Evolutionary conservation across 2,113 vertebrate genomes (phyloP).

Genomic region (Oceanodroma tethys): DNA sequence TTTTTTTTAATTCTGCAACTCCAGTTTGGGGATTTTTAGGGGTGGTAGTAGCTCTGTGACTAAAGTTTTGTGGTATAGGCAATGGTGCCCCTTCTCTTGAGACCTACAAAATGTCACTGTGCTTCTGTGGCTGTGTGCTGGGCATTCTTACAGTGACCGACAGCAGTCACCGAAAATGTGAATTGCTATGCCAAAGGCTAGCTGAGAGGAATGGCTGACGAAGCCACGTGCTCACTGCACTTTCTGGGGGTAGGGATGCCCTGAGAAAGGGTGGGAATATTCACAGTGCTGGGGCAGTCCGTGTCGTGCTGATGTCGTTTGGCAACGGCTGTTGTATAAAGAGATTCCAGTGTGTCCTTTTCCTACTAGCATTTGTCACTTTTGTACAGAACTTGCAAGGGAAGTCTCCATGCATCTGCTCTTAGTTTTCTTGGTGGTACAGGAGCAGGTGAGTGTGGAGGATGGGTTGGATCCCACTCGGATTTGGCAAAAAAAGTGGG

Average conservation of each 20-base stretch:
- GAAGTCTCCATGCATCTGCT: rapidly evolving
- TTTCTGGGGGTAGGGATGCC: not conserved
- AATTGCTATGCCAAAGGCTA: rapidly evolving
- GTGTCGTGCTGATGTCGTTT: rapidly evolving
- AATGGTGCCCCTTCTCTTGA: not conserved
- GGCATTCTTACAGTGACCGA: too few relatives aligned
- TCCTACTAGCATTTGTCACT: not conserved
- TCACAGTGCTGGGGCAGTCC: rapidly evolving
- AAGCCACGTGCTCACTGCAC: too few relatives aligned
- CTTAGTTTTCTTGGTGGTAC: not conserved
- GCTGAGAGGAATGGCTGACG: not conserved
- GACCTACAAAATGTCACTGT: too few relatives aligned
- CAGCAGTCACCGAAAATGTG: rapidly evolving
- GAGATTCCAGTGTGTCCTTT: not conserved
- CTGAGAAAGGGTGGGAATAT: too few relatives aligned
- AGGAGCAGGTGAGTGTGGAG: not conserved
- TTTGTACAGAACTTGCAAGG: not conserved
- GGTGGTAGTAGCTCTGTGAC: not conserved
- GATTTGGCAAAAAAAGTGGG: not conserved
- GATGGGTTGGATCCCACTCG: not conserved
- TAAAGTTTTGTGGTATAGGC: too few relatives aligned
- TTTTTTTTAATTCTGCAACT: not conserved
- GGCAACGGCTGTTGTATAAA: not conserved
- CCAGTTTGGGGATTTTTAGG: not conserved
- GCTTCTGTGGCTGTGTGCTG: not conserved